Percentiles rank a stretch among this genome's conserved stretches.
Conservation (phyloP, 2,797 vertebrate genomes). For the Poecilia velifera region DNA sequence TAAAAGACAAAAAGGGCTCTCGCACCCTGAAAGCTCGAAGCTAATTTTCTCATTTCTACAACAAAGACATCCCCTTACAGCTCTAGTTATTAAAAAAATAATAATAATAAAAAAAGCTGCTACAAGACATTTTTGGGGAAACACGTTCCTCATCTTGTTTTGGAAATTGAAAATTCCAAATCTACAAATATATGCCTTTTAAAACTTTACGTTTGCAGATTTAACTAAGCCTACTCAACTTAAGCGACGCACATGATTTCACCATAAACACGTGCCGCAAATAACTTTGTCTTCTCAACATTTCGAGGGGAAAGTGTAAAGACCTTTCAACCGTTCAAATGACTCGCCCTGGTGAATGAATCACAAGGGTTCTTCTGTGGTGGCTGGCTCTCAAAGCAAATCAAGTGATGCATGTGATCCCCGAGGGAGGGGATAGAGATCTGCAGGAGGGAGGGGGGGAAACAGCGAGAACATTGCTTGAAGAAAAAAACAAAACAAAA, state of each 20-base stretch:
- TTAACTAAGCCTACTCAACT: not conserved
- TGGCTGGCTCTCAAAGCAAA: conserved; percentile 38
- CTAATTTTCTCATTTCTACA: not conserved
- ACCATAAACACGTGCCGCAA: not conserved
- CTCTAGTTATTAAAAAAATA: not conserved
- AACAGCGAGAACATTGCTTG: conserved; percentile 16
- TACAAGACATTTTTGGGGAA: not conserved
- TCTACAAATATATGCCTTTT: not conserved
- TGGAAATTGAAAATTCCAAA: not conserved
- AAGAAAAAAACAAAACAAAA: not conserved
- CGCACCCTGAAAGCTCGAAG: not conserved
- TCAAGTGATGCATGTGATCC: conserved; percentile 80
- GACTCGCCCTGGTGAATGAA: conserved; percentile 9
- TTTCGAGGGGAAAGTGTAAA: not conserved
- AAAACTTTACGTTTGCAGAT: not conserved
- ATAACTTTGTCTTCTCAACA: not conserved
- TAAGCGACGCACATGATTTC: not conserved
- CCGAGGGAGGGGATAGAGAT: conserved; percentile 7
- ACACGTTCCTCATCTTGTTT: not conserved
- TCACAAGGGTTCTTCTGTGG: conserved; percentile 59
- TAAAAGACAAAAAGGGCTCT: not conserved
- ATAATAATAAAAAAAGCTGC: not conserved
- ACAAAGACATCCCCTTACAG: not conserved
- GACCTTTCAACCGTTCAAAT: not conserved
- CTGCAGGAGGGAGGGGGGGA: conserved; percentile 11